phyloP scores from a whole-genome alignment of 35 echinoderm and acorn worm genomes.

The Ophioderma brevispina region DNA sequence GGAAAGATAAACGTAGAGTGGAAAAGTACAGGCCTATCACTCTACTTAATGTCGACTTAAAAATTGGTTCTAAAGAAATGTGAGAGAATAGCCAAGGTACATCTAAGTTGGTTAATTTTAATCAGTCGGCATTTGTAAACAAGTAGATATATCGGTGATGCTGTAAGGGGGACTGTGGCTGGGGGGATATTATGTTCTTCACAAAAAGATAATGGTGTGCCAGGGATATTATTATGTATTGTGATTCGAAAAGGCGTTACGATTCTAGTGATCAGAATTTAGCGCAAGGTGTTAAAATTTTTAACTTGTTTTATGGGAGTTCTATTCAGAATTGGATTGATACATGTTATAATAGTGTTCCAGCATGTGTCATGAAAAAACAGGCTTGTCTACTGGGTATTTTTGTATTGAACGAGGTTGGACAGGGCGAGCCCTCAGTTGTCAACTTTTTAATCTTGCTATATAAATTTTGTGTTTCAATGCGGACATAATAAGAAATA shows the following conservation, averaged over 20 bases:
- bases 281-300: neutral
- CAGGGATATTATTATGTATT: neutral
- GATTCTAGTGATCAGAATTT: neutral
- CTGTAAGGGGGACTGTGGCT: neutral
- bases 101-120: neutral
- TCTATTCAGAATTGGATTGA: neutral
- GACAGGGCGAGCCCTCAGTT: neutral
- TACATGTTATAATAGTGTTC: neutral
- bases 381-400: neutral
- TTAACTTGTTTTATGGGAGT: neutral
- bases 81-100: neutral
- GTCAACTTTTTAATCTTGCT: neutral
- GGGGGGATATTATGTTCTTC: neutral
- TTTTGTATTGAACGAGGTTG: neutral
- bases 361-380: neutral
- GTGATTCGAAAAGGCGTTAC: neutral
- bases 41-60: constrained; percentile 7
- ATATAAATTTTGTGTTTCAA: neutral
- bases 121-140: neutral
- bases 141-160: neutral
- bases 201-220: neutral
- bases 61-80: neutral
- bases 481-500: neutral
- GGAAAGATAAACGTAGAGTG: neutral
- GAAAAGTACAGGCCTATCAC: constrained; percentile 1